phyloP scores from a whole-genome alignment of 2,797 vertebrate species.

The Pangasius larnaudii region DNA sequence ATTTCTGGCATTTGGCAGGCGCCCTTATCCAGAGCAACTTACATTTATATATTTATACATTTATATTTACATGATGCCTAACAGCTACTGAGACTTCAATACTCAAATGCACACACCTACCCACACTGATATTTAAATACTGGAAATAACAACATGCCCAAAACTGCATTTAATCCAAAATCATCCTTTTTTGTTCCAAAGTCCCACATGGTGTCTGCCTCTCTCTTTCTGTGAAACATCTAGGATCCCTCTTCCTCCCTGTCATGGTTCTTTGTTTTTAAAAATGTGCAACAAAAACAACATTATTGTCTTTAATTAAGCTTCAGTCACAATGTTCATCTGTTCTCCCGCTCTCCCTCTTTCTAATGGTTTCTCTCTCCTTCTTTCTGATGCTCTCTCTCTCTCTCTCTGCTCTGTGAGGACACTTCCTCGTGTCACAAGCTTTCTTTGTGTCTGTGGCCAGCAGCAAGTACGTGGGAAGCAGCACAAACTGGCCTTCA shows the following conservation, averaged over 20 bases:
- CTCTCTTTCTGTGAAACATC: slow-evolving; percentile 19
- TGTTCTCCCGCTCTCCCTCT: slow-evolving; percentile 36
- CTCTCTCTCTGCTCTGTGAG: slow-evolving; percentile 40
- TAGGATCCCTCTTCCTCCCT: slow-evolving; percentile 36
- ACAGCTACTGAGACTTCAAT: neutral
- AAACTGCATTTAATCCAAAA: neutral
- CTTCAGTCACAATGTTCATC: slow-evolving; percentile 57
- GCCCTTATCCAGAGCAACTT: no score
- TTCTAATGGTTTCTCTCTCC: slow-evolving; percentile 12
- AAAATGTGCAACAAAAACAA: slow-evolving; percentile 58
- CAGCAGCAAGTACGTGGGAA: slow-evolving; percentile 61
- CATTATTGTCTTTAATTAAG: slow-evolving; percentile 66
- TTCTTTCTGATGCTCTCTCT: slow-evolving; percentile 16
- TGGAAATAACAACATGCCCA: neutral
- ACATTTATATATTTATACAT: no score
- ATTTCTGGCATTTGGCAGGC: no score
- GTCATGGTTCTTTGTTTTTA: slow-evolving; percentile 52
- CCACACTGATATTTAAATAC: neutral
- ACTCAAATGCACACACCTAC: neutral
- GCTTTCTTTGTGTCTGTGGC: slow-evolving; percentile 60
- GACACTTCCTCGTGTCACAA: slow-evolving; percentile 65
- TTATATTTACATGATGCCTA: neutral
- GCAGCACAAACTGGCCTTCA: slow-evolving; percentile 53
- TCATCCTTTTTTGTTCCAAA: neutral
- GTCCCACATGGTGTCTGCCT: neutral